Conservation (phyloP, 2,888 invertebrate species). For the Drosophila mettleri region DNA sequence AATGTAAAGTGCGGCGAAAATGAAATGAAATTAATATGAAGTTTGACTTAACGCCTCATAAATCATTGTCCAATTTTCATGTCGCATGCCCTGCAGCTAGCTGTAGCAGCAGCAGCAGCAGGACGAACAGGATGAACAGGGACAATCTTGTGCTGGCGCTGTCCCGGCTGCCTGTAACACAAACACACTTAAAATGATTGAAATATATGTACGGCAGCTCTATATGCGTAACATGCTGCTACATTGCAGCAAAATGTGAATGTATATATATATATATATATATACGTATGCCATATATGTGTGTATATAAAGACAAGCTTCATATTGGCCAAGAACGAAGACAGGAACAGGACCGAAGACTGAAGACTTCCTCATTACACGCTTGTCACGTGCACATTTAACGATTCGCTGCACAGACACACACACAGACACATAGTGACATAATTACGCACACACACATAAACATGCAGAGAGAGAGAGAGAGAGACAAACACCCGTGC, state of each 20-base stretch:
- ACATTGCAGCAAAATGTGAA: conserved; percentile 53
- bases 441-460: conserved; percentile 12
- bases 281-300: conserved; percentile 18
- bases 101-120: conserved; percentile 2
- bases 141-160: conserved; percentile 48
- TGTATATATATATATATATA: conserved; percentile 6
- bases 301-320: conserved; percentile 16
- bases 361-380: conserved; percentile 78
- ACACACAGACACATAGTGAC: conserved; percentile 22
- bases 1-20: conserved; percentile 56
- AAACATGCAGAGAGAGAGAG: conserved; percentile 15
- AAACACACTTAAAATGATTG: conserved; percentile 80
- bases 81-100: conserved; percentile 46
- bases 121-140: conserved; percentile 14
- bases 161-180: conserved; percentile 68
- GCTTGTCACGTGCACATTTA: conserved; percentile 81
- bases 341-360: conserved; percentile 40
- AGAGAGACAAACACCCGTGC: conserved; percentile 38
- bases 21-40: conserved; percentile 80
- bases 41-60: conserved; percentile 81
- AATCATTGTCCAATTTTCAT: conserved; percentile 80
- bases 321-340: conserved; percentile 50
- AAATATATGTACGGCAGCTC: conserved; percentile 68
- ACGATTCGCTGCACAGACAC: conserved; percentile 68
- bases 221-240: conserved; percentile 72